Base-by-base conservation (phyloP, 2,797 vertebrate genomes). In the Lepus oiostolus region DNA sequence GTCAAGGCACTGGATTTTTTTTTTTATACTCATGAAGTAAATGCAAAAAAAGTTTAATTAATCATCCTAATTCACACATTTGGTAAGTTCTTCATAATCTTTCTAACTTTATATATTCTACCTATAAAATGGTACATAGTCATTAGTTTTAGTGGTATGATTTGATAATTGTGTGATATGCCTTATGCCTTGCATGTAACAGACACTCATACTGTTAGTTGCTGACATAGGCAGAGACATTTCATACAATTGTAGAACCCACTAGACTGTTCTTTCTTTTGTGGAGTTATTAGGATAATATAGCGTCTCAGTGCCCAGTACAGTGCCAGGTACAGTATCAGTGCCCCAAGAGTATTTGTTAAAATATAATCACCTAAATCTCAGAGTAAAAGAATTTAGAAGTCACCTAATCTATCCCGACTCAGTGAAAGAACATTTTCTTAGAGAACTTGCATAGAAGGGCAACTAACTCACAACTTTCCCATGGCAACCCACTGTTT, bases 101-200 rank as follows among this genome's bases (percentile, higher is more conserved):
- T 90, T 94, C 47, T 81, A 81, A 93, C 71, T 95, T 93, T 84
- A 38, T 94, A 42, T 83, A 85, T 90, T 70, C 70, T 52, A 94
- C 22, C 32, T 94, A 6, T 70, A 94, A 85, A 93, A 71, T 90
- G 16, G 32, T 94, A 96, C 93, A 89, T 89, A 96, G 77, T 74
- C 85, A 95, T 96, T 93, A 90, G 19, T 22, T 50, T 93, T 88
- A 38, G 75, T 90, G 75, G 32, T 62, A 63, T 90, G 86, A 88
- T 82, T 96, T 50, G 50, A 65, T 87, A 94, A 93, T 94, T 93
- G 91, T 79, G 13, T 79, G 92, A 75, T 72, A 92, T 86, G 28
- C 35, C 35, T 35, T 35, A 35, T 35, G 35, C 60, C 72, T 93
- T 71, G 24, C 52, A 42, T 92, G 28, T 65, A 24, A 35, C 67